phyloP scores from a whole-genome alignment of 2,113 vertebrate genomes.

The Sigmodon hispidus region DNA sequence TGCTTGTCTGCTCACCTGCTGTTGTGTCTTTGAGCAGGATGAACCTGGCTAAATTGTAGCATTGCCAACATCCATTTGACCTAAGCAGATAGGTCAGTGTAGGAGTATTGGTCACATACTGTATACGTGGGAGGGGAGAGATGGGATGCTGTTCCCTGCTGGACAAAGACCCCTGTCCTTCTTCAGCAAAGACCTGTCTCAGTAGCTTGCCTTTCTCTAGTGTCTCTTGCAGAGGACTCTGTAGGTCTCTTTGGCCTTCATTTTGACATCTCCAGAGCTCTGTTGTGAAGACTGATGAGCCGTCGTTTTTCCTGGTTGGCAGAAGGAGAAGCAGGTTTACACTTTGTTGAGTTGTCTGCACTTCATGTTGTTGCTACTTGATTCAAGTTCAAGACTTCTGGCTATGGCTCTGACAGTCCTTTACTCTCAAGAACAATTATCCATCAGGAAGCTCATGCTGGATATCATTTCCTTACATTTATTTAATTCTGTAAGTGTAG shows the following conservation, averaged over 20 bases:
- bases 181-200: conserved; percentile 42
- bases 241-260: neutral
- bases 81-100: conserved; percentile 56
- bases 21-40: conserved; percentile 64
- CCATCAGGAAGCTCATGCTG: neutral
- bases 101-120: conserved; percentile 1
- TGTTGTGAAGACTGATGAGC: conserved; percentile 20
- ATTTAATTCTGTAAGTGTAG: conserved; percentile 20
- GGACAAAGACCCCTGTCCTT: conserved; percentile 45
- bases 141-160: conserved; percentile 47
- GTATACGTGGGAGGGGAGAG: neutral
- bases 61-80: conserved; percentile 55
- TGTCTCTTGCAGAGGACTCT: conserved; percentile 15
- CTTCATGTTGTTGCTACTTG: neutral
- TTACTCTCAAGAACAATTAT: neutral
- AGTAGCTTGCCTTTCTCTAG: conserved; percentile 24
- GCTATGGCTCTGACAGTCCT: neutral
- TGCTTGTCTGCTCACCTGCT: conserved; percentile 57
- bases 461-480: neutral
- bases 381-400: neutral
- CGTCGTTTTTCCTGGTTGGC: neutral
- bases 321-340: neutral
- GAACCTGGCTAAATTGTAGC: conserved; percentile 65
- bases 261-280: neutral
- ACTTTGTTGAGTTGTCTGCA: neutral